phyloP scores from a whole-genome alignment of 2,113 vertebrate species.

The Lichenostomus cassidix region DNA sequence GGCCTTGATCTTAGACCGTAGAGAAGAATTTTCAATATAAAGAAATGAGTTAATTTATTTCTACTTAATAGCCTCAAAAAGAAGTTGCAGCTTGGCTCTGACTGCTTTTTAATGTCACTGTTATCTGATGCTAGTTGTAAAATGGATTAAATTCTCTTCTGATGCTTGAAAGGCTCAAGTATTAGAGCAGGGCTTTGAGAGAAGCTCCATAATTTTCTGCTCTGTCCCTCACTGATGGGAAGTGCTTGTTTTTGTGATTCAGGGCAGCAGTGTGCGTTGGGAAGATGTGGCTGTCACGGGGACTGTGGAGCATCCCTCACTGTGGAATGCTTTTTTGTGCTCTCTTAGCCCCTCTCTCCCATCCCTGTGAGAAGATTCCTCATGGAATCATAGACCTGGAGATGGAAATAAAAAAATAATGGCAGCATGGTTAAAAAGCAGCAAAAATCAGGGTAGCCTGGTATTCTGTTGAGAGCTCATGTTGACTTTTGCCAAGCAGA shows the following conservation, averaged over 20 bases:
- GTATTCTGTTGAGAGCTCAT: rapidly evolving
- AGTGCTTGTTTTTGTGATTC: background rate
- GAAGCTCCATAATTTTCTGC: background rate
- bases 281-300: background rate
- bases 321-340: background rate
- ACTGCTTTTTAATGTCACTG: constrained; percentile 20
- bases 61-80: constrained; percentile 27
- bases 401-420: background rate
- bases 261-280: rapidly evolving
- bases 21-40: constrained; percentile 13
- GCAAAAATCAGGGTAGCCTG: background rate
- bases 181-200: constrained; percentile 19
- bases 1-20: background rate
- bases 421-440: background rate
- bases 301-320: background rate
- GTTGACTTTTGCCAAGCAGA: background rate
- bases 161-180: constrained; percentile 20
- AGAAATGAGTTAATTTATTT: constrained; percentile 57
- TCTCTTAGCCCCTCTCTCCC: background rate
- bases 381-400: background rate
- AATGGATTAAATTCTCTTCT: constrained; percentile 46
- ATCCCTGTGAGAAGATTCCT: background rate
- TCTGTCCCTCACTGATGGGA: background rate
- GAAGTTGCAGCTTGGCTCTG: background rate
- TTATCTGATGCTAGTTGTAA: constrained; percentile 43